Percentiles rank a stretch among this genome's conserved stretches.
Evolutionary conservation across 2,113 vertebrate genomes (phyloP).

Genomic region (Microtus richardsoni): DNA sequence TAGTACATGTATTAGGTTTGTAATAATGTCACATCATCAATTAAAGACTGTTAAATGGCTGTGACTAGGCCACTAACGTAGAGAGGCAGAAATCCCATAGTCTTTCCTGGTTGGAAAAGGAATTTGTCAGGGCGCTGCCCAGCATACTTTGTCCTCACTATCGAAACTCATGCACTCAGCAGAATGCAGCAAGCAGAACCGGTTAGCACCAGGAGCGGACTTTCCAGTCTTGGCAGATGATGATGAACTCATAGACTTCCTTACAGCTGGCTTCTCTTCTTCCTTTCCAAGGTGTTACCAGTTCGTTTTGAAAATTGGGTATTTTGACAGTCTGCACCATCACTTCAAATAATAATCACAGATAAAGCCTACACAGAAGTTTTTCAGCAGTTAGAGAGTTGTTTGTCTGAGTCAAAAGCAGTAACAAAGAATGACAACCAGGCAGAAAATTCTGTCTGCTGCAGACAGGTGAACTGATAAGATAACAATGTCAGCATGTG

Average conservation of each 20-base stretch:
- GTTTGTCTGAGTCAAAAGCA: constrained; percentile 67
- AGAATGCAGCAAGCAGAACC: constrained; percentile 50
- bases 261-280: constrained; percentile 29
- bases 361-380: neutral
- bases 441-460: neutral
- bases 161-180: neutral
- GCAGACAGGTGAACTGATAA: constrained; percentile 16
- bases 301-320: constrained; percentile 42
- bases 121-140: neutral
- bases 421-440: constrained; percentile 60
- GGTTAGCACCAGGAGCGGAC: neutral
- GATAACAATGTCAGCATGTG: constrained; percentile 40
- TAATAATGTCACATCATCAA: constrained; percentile 24
- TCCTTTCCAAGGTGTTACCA: neutral
- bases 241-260: constrained; percentile 5
- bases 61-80: neutral
- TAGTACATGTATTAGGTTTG: neutral
- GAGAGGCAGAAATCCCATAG: neutral
- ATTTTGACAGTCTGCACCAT: constrained; percentile 11
- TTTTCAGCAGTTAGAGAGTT: neutral
- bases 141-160: neutral
- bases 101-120: constrained; percentile 40
- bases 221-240: constrained; percentile 10
- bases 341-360: neutral
- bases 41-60: constrained; percentile 42